Conservation (phyloP, 1,140 invertebrate genomes). For the Zophobas morio region DNA sequence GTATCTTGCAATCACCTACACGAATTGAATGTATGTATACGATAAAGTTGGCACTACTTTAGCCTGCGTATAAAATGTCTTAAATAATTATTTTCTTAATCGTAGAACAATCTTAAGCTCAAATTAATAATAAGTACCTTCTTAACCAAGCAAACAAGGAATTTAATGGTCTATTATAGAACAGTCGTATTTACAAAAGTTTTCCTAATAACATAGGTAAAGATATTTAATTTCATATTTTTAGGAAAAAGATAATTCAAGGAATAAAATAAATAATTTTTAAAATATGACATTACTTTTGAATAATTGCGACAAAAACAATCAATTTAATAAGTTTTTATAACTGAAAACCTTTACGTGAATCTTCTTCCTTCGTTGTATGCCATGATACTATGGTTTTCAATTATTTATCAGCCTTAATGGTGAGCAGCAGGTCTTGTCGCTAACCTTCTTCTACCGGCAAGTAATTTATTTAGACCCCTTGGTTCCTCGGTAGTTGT, state of each 20-base stretch:
- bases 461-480: slow-evolving; percentile 73
- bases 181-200: slow-evolving; percentile 26
- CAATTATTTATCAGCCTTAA: slow-evolving; percentile 55
- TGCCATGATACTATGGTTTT: neutral
- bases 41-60: slow-evolving; percentile 52
- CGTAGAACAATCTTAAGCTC: slow-evolving; percentile 16
- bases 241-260: neutral
- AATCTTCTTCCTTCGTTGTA: neutral
- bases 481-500: slow-evolving; percentile 71
- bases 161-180: slow-evolving; percentile 13
- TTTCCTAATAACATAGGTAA: no score
- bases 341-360: slow-evolving; percentile 25
- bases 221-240: neutral
- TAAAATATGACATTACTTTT: neutral
- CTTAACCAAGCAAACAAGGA: slow-evolving; percentile 42
- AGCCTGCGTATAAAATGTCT: slow-evolving; percentile 49
- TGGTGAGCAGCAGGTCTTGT: slow-evolving; percentile 71
- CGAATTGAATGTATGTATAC: slow-evolving; percentile 38
- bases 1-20: slow-evolving; percentile 2
- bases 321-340: no score
- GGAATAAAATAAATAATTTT: slow-evolving; percentile 21
- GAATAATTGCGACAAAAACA: neutral
- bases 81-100: slow-evolving; percentile 17
- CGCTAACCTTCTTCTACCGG: slow-evolving; percentile 73
- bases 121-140: slow-evolving; percentile 5